These are phyloP conservation scores for Plagodis dolabraria DNA, from an alignment of 2,888 invertebrate species.

Conservation along the genomic window DNA sequence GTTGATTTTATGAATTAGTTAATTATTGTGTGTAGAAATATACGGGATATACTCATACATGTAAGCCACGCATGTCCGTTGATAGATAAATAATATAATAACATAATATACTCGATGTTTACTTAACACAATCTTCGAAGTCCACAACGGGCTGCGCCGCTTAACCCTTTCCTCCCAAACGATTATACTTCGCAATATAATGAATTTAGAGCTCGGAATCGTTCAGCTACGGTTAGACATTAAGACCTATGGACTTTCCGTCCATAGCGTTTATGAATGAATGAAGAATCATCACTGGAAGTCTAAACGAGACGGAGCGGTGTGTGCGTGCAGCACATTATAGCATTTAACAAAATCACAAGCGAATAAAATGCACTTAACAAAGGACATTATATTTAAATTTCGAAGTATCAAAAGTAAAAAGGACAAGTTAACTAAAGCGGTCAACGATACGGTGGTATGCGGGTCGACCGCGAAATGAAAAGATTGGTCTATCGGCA, in stretches of 20 bases:
- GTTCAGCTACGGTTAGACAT: constrained; percentile 51
- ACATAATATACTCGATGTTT: constrained; percentile 76
- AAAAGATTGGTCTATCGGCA: constrained; percentile 60
- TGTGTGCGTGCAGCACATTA: constrained; percentile 54
- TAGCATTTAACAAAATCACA: constrained; percentile 48
- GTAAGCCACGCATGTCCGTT: constrained; percentile 75
- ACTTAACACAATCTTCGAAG: constrained; percentile 82
- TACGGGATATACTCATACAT: constrained; percentile 51
- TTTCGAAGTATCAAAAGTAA: constrained; percentile 41
- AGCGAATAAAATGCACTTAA: constrained; percentile 18
- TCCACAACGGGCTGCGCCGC: constrained; percentile 62
- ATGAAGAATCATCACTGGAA: constrained; percentile 80
- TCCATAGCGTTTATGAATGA: constrained; percentile 74
- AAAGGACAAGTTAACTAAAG: constrained; percentile 56
- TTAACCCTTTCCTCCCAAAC: constrained; percentile 44
- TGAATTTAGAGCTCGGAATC: constrained; percentile 66
- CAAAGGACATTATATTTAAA: constrained; percentile 25
- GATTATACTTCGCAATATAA: constrained; percentile 54
- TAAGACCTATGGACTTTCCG: constrained; percentile 64
- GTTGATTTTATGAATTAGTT: constrained; percentile 70
- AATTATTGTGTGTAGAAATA: constrained; percentile 66
- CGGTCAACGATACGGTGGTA: constrained; percentile 59
- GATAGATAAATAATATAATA: constrained; percentile 63
- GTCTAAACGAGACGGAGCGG: constrained; percentile 57
- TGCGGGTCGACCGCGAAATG: constrained; percentile 80